These are phyloP conservation scores for Lepilemur ruficaudatus DNA, from an alignment of 2,797 vertebrate species.

Conservation along the genomic window DNA sequence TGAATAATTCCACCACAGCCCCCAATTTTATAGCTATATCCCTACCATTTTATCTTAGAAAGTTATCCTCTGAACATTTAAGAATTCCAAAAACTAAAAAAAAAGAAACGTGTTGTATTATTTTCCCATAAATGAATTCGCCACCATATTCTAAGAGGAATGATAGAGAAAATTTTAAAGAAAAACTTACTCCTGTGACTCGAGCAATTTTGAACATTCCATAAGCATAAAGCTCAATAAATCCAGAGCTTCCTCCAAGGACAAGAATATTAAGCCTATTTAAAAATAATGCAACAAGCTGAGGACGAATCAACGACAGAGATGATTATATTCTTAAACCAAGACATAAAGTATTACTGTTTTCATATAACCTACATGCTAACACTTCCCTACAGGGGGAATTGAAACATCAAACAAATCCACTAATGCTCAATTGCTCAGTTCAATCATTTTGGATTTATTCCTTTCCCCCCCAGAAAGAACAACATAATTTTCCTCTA, in stretches of 20 bases:
- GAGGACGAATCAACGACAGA: constrained; percentile 16
- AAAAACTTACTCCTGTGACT: constrained; percentile 87
- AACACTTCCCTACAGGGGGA: neutral
- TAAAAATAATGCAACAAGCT: constrained; percentile 62
- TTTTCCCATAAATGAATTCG: neutral
- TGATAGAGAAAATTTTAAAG: neutral
- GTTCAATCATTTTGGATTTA: neutral
- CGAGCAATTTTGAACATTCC: constrained; percentile 99
- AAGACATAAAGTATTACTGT: neutral
- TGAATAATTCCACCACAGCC: neutral
- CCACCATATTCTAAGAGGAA: neutral
- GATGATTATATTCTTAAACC: neutral
- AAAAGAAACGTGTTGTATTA: neutral
- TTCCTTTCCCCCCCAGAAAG: neutral
- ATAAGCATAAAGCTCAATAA: constrained; percentile 97
- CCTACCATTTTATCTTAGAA: neutral
- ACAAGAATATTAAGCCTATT: constrained; percentile 94
- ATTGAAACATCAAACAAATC: neutral
- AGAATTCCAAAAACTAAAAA: neutral
- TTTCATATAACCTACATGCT: neutral
- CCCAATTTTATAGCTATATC: neutral
- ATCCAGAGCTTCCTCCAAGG: constrained; percentile 92
- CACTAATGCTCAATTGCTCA: neutral
- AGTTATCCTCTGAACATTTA: neutral
- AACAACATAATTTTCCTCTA: neutral